Evolutionary conservation across 1,140 invertebrate genomes (phyloP).

Genomic region (Tetragonula clypearis): DNA sequence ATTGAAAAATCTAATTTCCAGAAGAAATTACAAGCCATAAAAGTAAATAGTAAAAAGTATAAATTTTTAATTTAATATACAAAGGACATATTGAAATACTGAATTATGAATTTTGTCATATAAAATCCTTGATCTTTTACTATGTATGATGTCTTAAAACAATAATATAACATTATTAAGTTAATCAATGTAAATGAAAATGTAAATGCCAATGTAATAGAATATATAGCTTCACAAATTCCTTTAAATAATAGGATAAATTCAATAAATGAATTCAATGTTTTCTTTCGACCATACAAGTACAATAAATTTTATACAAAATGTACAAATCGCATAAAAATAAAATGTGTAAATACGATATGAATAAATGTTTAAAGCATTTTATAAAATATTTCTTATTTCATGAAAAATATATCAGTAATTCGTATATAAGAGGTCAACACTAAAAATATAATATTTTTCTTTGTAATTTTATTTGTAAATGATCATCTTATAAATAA

Average conservation of each 20-base stretch:
- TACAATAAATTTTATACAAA: slow-evolving; percentile 21
- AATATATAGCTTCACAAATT: neutral
- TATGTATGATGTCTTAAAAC: slow-evolving; percentile 32
- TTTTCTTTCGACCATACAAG: neutral
- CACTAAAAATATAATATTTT: slow-evolving; percentile 3
- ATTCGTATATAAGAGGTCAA: neutral
- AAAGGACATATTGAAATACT: neutral
- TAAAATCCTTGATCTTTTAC: neutral
- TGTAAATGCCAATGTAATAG: slow-evolving; percentile 27
- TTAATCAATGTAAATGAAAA: slow-evolving; percentile 37
- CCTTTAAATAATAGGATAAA: neutral
- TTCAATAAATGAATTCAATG: neutral
- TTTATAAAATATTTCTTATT: neutral
- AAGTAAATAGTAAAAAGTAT: neutral
- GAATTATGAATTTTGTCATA: too few species aligned
- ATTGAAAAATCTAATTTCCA: neutral
- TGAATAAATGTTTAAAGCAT: neutral
- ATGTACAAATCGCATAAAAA: slow-evolving; percentile 44
- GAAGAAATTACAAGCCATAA: slow-evolving; percentile 15
- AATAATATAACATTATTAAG: slow-evolving; percentile 23
- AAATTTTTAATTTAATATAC: neutral
- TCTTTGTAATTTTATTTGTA: slow-evolving; percentile 69
- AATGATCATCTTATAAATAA: slow-evolving; percentile 79
- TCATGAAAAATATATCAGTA: neutral
- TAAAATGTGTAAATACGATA: slow-evolving; percentile 53